phyloP scores from a whole-genome alignment of 64 coral and sea anemone genomes.

The Dendrophyllia cribrosa region DNA sequence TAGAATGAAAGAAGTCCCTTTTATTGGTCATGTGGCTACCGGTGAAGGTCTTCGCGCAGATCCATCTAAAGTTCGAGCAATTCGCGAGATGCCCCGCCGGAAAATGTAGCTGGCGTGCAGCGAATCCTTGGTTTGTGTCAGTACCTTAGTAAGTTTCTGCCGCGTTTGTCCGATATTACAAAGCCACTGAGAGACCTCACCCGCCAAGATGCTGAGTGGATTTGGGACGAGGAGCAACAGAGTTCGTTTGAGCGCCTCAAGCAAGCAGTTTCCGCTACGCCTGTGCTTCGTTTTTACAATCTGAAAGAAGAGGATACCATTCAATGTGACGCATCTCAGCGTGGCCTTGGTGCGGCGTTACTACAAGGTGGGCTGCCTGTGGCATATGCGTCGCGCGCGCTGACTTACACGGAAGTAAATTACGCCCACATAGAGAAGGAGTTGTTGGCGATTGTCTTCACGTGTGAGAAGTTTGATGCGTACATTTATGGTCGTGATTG shows the following conservation, averaged over 20 bases:
- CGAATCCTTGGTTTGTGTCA: background rate
- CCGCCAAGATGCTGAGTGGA: slow-evolving; percentile 14
- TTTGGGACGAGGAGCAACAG: slow-evolving; percentile 8
- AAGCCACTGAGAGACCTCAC: slow-evolving; percentile 28
- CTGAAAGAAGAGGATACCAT: no score
- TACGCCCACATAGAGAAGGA: background rate
- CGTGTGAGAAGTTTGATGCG: slow-evolving; percentile 6
- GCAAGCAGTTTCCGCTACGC: background rate
- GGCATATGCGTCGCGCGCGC: background rate
- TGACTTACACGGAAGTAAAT: background rate
- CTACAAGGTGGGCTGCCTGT: background rate
- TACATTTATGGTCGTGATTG: slow-evolving; percentile 14
- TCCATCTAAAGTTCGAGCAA: slow-evolving; percentile 12
- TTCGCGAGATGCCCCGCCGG: slow-evolving; percentile 6
- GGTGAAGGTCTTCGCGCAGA: slow-evolving; percentile 14
- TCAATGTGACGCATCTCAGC: no score
- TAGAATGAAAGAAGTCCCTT: background rate
- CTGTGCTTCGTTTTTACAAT: slow-evolving; percentile 30
- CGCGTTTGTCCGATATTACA: background rate
- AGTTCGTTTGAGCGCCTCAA: slow-evolving; percentile 14
- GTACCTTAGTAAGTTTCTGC: slow-evolving; percentile 12
- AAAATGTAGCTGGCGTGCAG: background rate
- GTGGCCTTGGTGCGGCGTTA: no score
- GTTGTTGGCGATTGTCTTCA: background rate
- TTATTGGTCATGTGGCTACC: slow-evolving; percentile 15